Conservation (phyloP, 2,797 vertebrate species). For the Hapalemur alaotrensis region DNA sequence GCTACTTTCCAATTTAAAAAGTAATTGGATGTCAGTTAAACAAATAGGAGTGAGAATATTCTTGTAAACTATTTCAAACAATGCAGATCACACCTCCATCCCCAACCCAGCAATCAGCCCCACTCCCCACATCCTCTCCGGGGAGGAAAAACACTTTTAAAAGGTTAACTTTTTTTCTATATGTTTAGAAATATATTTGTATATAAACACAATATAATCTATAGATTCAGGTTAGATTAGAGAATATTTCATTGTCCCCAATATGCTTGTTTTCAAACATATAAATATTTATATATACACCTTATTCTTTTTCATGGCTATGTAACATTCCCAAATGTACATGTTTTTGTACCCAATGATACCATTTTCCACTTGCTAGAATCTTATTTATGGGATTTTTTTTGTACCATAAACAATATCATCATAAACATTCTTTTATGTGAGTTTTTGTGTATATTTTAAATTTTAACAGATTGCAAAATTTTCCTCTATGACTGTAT, state of each 20-base stretch:
- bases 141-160: not conserved
- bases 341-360: not conserved
- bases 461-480: conserved; percentile 7
- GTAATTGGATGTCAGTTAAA: conserved; percentile 31
- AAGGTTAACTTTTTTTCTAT: not conserved
- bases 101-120: not conserved
- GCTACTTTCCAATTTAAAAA: conserved; percentile 29
- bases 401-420: not conserved
- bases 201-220: not conserved
- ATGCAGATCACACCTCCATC: not conserved
- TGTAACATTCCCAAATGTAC: not conserved
- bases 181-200: not conserved
- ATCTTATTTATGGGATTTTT: not conserved
- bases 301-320: not conserved
- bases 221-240: not conserved
- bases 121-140: not conserved
- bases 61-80: not conserved
- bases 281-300: not conserved
- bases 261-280: not conserved
- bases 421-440: not conserved
- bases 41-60: not conserved
- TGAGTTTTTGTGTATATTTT: not conserved
- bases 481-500: not conserved
- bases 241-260: not conserved
- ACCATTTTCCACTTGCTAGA: not conserved